Evolutionary conservation across 2,888 invertebrate species (phyloP), one percentile per base, ranked within the genome.

Genomic region (Eupelmus urozonus): DNA sequence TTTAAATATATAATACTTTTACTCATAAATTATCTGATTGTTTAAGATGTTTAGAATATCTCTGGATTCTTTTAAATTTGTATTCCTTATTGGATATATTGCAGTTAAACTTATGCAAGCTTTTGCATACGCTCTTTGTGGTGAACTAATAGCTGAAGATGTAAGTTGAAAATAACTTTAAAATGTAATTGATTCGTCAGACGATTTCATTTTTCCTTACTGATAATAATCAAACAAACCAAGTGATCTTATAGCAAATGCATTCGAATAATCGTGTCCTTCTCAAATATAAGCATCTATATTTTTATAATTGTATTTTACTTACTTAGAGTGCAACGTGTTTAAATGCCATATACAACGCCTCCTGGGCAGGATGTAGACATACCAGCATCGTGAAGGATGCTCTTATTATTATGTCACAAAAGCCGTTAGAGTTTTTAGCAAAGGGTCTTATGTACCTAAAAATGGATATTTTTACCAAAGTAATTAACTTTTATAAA

Each of bases 351-450:
- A 79, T 84, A 11, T 86, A 84, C 76, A 80, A 74, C 9, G 78
- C 82, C 7, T 29, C 66, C 4, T 86, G 85, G 86, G 59, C 81
- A 4, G 73, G 80, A 3, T 80, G 72, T 5, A 71, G 75, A 20
- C 75, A 84, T 11, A 80, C 59, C 25, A 45, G 70, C 1, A 60
- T 82, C 11, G 80, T 70, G 65, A 73, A 76, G 1, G 82, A 79
- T 1, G 40, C 85, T 16, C 45, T 80, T 0, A 62, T 84, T 9
- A 78, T 83, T 40, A 71, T 85, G 0, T 74, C 76, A 59, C 85
- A 83, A 72, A 83, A 78, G 34, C 83, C 85, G 9, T 69, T 86
- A 0, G 49, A 66, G 34, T 45, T 86, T 29, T 84, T 77, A 23
- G 85, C 74, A 0, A 66, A 18, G 4, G 45, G 45, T 11, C 66